Conservation (phyloP, 2,113 vertebrate species). For the Boleophthalmus pectinirostris region DNA sequence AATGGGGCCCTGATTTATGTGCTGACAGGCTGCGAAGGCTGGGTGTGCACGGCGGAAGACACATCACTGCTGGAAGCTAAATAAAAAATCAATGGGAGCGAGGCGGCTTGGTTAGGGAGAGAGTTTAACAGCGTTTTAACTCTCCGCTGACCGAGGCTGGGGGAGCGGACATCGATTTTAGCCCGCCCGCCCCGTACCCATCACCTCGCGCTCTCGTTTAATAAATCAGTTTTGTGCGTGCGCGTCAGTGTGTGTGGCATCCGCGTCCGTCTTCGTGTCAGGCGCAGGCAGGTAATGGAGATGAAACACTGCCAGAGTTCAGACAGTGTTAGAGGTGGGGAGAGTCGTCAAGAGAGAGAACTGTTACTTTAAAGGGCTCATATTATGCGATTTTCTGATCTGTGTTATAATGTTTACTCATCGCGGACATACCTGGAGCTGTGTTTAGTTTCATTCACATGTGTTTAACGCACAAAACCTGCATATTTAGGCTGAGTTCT, state of each 20-base stretch:
- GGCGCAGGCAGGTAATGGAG: conserved; percentile 10
- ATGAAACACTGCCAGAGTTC: conserved; percentile 15
- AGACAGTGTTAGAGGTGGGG: not conserved
- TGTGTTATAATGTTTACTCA: no score
- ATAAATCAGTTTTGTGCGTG: conserved; percentile 68
- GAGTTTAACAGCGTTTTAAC: conserved; percentile 66
- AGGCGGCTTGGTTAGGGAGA: conserved; percentile 62
- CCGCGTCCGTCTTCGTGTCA: conserved; percentile 28
- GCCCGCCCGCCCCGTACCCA: conserved; percentile 21
- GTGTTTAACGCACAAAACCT: no score
- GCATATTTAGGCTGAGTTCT: no score
- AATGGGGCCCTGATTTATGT: conserved; percentile 64
- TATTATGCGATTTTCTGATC: no score
- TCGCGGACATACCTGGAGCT: no score
- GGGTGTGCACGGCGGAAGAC: conserved; percentile 56
- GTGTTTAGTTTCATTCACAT: no score
- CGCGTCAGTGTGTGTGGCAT: conserved; percentile 24
- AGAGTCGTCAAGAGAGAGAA: not conserved
- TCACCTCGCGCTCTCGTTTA: conserved; percentile 66
- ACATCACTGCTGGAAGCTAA: conserved; percentile 69
- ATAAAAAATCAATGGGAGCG: conserved; percentile 70
- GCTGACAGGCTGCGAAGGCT: conserved; percentile 58
- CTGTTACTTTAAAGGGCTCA: not conserved
- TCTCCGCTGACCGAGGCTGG: conserved; percentile 66
- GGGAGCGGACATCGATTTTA: conserved; percentile 73